These are phyloP conservation scores for Aphelenchoides bicaudatus DNA, from an alignment of 2,888 invertebrate species.

Conservation along the genomic window DNA sequence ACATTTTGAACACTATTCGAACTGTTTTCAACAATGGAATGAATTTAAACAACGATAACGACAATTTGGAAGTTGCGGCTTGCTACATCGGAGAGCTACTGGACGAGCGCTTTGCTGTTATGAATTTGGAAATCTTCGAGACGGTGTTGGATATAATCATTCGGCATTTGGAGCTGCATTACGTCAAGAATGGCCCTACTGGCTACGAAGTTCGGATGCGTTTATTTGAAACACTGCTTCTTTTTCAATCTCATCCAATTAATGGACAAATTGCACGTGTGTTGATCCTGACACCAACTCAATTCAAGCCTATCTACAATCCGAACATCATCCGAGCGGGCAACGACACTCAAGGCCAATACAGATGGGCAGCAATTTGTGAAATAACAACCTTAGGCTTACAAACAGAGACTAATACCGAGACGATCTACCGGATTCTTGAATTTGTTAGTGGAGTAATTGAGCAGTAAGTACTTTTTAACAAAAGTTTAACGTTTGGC, in stretches of 20 bases:
- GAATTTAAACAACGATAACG: constrained; percentile 4
- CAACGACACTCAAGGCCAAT: not conserved
- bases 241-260: constrained; percentile 31
- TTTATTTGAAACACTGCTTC: constrained; percentile 32
- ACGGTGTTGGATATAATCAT: constrained; percentile 17
- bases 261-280: constrained; percentile 22
- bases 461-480: constrained; percentile 29
- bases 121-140: constrained; percentile 15
- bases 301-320: constrained; percentile 16
- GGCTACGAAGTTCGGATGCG: constrained; percentile 32
- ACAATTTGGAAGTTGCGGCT: constrained; percentile 26
- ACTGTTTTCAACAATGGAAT: constrained; percentile 11
- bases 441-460: constrained; percentile 32
- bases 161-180: constrained; percentile 32
- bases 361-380: constrained; percentile 34
- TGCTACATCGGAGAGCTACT: constrained; percentile 25
- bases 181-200: constrained; percentile 19
- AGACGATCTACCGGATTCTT: constrained; percentile 26
- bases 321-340: constrained; percentile 19
- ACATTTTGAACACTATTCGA: constrained; percentile 12
- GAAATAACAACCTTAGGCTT: constrained; percentile 20
- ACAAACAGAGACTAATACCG: constrained; percentile 25
- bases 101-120: constrained; percentile 21
- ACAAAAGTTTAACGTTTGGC: no score
- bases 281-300: constrained; percentile 10